Percentiles rank a stretch among this genome's conserved stretches.
phyloP scores from a whole-genome alignment of 2,113 vertebrate species.

The Ptilonorhynchus violaceus region DNA sequence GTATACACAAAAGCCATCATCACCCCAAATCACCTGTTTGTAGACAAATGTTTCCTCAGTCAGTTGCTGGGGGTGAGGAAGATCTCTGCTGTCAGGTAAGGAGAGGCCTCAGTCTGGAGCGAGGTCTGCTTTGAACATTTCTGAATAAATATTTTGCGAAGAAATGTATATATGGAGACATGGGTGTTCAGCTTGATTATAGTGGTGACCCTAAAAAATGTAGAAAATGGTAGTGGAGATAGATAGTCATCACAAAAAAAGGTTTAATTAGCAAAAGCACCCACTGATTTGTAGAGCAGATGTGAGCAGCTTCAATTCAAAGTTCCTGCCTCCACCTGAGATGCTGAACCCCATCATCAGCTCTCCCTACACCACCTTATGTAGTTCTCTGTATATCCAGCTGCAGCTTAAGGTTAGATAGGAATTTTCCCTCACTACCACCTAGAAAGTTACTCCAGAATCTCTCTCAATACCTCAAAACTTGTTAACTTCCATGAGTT shows the following conservation, averaged over 20 bases:
- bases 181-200: not conserved
- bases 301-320: not conserved
- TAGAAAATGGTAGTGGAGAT: not conserved
- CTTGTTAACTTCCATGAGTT: not conserved
- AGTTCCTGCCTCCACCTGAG: not conserved
- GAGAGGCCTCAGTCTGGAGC: not conserved
- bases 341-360: not conserved
- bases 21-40: not conserved
- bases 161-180: not conserved
- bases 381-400: not conserved
- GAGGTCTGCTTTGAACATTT: not conserved
- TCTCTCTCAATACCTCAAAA: not conserved
- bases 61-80: not conserved
- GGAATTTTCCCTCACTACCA: not conserved
- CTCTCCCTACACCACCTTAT: not conserved
- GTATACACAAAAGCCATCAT: not conserved
- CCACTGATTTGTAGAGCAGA: not conserved
- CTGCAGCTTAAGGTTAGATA: not conserved
- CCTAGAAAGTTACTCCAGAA: not conserved
- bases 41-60: not conserved
- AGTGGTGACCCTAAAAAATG: not conserved
- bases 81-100: not conserved
- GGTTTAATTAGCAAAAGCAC: not conserved
- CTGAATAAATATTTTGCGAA: not conserved
- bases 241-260: not conserved